phyloP scores from a whole-genome alignment of 2,113 vertebrate species.

The Ranitomeya variabilis region DNA sequence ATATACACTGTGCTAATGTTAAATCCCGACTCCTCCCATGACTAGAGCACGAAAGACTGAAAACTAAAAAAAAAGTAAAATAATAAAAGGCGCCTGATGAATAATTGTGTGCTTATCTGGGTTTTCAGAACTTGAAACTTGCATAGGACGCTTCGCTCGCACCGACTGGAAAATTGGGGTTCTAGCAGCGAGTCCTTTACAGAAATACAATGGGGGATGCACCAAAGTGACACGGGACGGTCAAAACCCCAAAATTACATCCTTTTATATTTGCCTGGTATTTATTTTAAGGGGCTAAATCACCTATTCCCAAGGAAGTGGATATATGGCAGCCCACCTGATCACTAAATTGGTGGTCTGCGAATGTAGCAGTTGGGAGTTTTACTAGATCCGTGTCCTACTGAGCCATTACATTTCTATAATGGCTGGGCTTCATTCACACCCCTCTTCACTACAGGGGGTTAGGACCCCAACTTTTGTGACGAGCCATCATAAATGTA shows the following conservation, averaged over 20 bases:
- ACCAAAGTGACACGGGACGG: not conserved
- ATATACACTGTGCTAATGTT: conserved; percentile 45
- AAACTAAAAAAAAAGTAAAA: conserved; percentile 30
- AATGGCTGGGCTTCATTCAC: too few relatives aligned
- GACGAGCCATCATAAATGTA: too few relatives aligned
- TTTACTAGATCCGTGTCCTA: too few relatives aligned
- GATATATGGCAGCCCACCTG: too few relatives aligned
- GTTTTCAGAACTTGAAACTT: not conserved
- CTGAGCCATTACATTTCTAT: too few relatives aligned
- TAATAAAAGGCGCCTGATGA: not conserved
- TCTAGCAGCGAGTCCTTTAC: not conserved
- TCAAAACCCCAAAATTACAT: too few relatives aligned
- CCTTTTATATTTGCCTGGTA: not conserved
- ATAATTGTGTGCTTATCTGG: conserved; percentile 47
- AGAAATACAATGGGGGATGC: not conserved
- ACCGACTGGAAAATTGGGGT: not conserved
- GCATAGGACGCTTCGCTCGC: not conserved
- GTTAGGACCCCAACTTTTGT: too few relatives aligned
- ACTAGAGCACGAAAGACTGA: conserved; percentile 10
- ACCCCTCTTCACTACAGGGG: too few relatives aligned
- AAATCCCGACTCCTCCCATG: conserved; percentile 11
- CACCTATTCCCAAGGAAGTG: too few relatives aligned
- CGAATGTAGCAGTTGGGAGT: too few relatives aligned
- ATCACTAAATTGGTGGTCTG: too few relatives aligned
- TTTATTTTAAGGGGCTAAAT: not conserved